Conservation (phyloP, 2,797 vertebrate species). For the Hafferia zeledoni region DNA sequence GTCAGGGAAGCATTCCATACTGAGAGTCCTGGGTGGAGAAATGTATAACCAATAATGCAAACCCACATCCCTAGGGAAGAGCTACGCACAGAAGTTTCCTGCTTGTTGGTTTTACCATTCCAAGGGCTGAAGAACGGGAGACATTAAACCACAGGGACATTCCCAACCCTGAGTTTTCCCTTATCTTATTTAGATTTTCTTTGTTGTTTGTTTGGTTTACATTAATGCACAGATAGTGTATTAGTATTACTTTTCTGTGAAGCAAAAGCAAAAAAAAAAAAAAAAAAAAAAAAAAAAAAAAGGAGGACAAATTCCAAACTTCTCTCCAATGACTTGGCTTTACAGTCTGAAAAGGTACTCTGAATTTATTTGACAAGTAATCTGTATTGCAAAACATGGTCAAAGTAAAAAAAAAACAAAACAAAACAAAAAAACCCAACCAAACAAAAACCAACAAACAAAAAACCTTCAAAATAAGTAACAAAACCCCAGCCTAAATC, state of each 20-base stretch:
- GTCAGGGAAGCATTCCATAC: not conserved
- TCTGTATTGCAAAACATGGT: not conserved
- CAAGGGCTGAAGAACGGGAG: not conserved
- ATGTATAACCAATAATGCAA: not conserved
- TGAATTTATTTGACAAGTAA: not conserved
- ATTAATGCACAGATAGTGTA: not conserved
- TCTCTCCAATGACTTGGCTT: not conserved
- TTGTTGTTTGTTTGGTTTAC: not conserved
- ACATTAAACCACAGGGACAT: not conserved
- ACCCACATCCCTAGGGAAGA: not conserved
- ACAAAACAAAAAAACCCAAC: not conserved
- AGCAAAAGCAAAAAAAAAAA: not conserved
- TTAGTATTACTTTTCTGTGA: not conserved
- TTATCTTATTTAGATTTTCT: not conserved
- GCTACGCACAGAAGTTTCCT: not conserved
- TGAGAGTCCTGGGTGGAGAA: not conserved
- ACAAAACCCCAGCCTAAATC: not conserved
- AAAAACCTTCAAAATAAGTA: not conserved
- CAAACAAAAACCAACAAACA: not conserved
- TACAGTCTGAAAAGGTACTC: not conserved
- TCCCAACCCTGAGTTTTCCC: not conserved
- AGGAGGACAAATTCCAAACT: not conserved
- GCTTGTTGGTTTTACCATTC: not conserved
- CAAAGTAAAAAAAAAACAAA: not conserved
- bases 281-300: not conserved